Evolutionary conservation across 2,888 invertebrate species (phyloP).

Genomic region (Aelia acuminata): DNA sequence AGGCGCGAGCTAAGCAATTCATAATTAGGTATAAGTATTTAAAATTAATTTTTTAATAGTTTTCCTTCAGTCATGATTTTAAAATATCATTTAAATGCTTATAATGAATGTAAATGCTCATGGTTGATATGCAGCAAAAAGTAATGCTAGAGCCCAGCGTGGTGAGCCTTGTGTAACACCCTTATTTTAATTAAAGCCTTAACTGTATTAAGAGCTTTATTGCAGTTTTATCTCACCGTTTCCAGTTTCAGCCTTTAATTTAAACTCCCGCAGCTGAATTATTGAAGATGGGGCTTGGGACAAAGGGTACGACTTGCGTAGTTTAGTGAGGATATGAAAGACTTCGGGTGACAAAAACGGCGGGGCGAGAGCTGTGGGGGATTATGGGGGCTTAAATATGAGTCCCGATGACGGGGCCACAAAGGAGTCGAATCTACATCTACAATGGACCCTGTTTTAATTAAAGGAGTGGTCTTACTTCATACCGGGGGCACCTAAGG

Average conservation of each 20-base stretch:
- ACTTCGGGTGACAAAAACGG: neutral
- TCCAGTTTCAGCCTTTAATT: conserved; percentile 8
- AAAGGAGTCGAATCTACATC: conserved; percentile 42
- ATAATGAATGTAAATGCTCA: too few relatives aligned
- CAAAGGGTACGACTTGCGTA: conserved; percentile 8
- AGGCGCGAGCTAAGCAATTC: too few relatives aligned
- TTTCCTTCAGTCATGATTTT: too few relatives aligned
- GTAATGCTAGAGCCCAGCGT: neutral
- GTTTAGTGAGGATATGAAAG: conserved; percentile 21
- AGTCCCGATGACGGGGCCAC: neutral
- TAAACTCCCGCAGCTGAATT: neutral
- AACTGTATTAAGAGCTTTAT: neutral
- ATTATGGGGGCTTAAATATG: conserved; percentile 24
- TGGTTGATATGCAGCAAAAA: neutral
- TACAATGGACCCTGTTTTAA: conserved; percentile 39
- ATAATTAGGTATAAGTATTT: too few relatives aligned
- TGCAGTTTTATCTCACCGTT: neutral
- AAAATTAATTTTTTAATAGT: too few relatives aligned
- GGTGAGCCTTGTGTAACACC: neutral
- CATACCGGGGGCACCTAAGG: neutral
- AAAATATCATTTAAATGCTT: too few relatives aligned
- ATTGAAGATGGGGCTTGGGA: neutral
- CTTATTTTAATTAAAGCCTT: conserved; percentile 2
- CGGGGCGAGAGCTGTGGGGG: neutral
- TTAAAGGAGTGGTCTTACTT: conserved; percentile 27